Conservation (phyloP, 1,140 invertebrate species). For the Aphis gossypii region DNA sequence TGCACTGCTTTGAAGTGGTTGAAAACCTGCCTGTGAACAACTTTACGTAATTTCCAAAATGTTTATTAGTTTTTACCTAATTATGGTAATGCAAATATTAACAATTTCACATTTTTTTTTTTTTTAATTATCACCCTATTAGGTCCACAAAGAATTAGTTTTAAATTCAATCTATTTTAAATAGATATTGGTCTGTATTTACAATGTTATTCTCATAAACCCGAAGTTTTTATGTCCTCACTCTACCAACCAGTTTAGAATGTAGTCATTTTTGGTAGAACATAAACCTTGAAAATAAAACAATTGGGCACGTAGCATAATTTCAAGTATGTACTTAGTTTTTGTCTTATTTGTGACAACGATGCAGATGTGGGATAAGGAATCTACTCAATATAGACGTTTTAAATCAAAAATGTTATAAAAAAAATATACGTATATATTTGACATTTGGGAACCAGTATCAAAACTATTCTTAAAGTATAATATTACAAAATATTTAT, state of each 20-base stretch:
- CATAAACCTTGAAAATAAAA: conserved; percentile 56
- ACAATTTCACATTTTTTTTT: neutral
- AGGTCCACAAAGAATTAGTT: neutral
- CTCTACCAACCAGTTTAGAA: conserved; percentile 43
- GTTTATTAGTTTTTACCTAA: neutral
- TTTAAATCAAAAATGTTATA: neutral
- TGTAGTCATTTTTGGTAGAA: neutral
- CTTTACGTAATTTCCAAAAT: neutral
- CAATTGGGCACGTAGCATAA: conserved; percentile 1
- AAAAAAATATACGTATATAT: neutral
- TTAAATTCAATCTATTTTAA: conserved; percentile 14
- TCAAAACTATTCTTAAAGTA: neutral
- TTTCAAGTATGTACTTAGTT: neutral
- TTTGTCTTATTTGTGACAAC: conserved; percentile 28
- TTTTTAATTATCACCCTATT: neutral
- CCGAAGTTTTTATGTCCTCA: conserved; percentile 27
- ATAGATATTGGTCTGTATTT: conserved; percentile 11
- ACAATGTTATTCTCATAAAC: neutral
- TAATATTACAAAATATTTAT: neutral
- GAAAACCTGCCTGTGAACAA: neutral
- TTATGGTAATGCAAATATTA: neutral
- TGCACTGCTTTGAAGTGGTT: neutral
- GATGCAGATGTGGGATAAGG: too few species aligned
- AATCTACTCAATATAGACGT: neutral
- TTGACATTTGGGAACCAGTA: neutral